Evolutionary conservation across 1,140 invertebrate species (phyloP), one percentile per base, ranked within the genome.

Genomic region (Gonatopus flavifemur): DNA sequence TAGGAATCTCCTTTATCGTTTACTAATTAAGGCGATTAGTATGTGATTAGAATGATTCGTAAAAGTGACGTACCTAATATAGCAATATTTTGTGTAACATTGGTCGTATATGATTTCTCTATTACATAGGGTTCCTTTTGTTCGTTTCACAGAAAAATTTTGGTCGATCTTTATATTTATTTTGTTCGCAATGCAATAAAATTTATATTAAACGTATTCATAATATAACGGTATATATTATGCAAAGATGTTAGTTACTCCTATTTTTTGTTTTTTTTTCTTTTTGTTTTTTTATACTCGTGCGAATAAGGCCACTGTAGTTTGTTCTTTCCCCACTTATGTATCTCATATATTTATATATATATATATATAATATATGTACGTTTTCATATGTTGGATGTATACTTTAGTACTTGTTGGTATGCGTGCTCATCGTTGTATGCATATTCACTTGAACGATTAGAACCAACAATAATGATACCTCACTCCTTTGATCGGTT

Each of bases 11-110:
- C 61, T 55, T 60, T 69, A 67, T 71, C 52, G 45, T 66, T 69
- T 65, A 67, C 66, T 70, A 69, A 72, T 74, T 64, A 69, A 72
- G 62, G 62, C 67, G 71, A 75, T 75, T 75, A 75, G 69, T 74
- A 59, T 66, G 66, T 70, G 57, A 69, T 64, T 70, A 60, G 59
- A n/a, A n/a, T n/a, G n/a, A 59, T 73, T 58, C 55, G 61, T 69
- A 67, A 66, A 62, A 71, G n/a, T n/a, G n/a, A 67, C 61, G 66
- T 66, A 66, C 58, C 66, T 67, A 69, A 60, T 67, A 67, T 68
- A 74, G 66, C 67, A 62, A n/a, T n/a, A n/a, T n/a, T n/a, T n/a
- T 58, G 52, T 70, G 63, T 67, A 65, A 67, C 66, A 54, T 69
- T 69, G 56, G 45, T 66, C 59, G 57, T 65, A 59, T n/a, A 61